Evolutionary conservation across 2,113 vertebrate species (phyloP).

Genomic region (Urocitellus parryii): DNA sequence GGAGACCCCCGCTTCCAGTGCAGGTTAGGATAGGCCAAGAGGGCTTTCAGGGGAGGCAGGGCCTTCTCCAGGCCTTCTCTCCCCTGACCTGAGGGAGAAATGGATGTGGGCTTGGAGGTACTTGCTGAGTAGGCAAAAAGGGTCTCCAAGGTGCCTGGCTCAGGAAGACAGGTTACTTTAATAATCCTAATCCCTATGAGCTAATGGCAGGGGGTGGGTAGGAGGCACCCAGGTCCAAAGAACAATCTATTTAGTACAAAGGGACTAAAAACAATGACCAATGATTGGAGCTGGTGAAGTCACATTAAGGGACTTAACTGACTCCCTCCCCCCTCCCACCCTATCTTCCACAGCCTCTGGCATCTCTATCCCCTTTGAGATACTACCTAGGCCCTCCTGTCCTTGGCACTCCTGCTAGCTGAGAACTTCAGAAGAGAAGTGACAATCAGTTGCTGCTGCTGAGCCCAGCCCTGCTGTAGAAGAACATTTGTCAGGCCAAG

Average conservation of each 20-base stretch:
- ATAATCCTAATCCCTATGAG: background rate
- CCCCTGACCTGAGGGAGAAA: background rate
- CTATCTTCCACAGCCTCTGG: slow-evolving; percentile 77
- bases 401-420: background rate
- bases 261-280: background rate
- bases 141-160: background rate
- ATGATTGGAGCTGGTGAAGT: background rate
- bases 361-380: slow-evolving; percentile 77
- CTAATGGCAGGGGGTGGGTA: background rate
- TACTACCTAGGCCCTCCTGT: background rate
- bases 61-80: background rate
- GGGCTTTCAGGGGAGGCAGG: background rate
- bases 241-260: background rate
- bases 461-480: background rate
- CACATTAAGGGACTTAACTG: background rate
- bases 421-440: background rate
- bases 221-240: background rate
- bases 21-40: slow-evolving; percentile 81
- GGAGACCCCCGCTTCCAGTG: slow-evolving; percentile 84
- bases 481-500: background rate
- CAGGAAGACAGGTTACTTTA: background rate
- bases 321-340: background rate
- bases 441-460: background rate
- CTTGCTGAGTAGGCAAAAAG: background rate
- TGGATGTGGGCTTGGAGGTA: background rate